phyloP scores from a whole-genome alignment of 2,113 vertebrate species.

The Cyphomyrus plagiostoma region DNA sequence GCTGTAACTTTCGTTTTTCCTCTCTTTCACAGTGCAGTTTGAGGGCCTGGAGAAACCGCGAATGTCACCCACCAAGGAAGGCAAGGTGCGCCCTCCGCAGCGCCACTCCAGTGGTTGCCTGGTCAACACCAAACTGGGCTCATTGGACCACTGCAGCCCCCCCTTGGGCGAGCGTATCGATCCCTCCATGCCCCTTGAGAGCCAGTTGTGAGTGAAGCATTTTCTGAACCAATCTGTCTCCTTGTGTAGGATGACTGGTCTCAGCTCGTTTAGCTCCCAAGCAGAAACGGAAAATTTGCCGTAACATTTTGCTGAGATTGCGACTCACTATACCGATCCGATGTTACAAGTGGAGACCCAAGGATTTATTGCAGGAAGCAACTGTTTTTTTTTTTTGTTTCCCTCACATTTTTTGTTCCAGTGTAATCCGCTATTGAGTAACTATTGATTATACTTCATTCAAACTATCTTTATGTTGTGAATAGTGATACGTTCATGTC shows the following conservation, averaged over 20 bases:
- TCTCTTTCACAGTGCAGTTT: slow-evolving; percentile 68
- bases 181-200: slow-evolving; percentile 82
- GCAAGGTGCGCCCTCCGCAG: slow-evolving; percentile 72
- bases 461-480: not conserved
- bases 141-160: slow-evolving; percentile 67
- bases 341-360: not conserved
- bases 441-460: not conserved
- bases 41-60: slow-evolving; percentile 74
- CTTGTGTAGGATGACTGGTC: not conserved
- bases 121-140: slow-evolving; percentile 75
- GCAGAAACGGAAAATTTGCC: not conserved
- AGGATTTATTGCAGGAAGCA: not conserved
- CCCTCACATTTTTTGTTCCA: not conserved
- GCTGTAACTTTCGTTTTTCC: not conserved
- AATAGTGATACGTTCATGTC: not conserved
- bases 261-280: not conserved
- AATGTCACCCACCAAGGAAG: slow-evolving; percentile 79
- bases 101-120: slow-evolving; percentile 74
- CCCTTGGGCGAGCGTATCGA: slow-evolving; percentile 82
- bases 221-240: not conserved
- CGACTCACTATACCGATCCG: not conserved
- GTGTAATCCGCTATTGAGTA: not conserved
- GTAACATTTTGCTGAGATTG: not conserved
- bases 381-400: not conserved
- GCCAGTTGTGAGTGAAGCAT: slow-evolving; percentile 83